Evolutionary conservation across 2,888 invertebrate genomes (phyloP).

Genomic region (Xestoiulus laeticollis): DNA sequence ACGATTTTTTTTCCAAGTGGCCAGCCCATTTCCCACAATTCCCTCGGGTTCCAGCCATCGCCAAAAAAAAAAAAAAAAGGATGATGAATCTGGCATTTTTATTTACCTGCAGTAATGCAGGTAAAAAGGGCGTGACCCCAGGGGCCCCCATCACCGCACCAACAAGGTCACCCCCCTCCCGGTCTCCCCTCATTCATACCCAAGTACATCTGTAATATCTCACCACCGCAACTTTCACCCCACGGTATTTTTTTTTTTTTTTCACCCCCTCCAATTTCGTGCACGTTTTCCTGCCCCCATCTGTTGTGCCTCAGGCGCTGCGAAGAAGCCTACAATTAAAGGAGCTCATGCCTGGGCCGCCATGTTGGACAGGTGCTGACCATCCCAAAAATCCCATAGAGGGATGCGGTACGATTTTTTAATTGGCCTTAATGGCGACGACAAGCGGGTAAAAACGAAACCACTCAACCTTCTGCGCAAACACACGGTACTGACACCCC

Average conservation of each 20-base stretch:
- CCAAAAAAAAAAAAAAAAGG: not conserved
- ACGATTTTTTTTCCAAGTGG: slow-evolving; percentile 5
- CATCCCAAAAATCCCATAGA: slow-evolving; percentile 26
- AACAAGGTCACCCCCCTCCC: slow-evolving; percentile 6
- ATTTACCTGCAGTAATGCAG: slow-evolving; percentile 1
- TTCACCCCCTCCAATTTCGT: not conserved
- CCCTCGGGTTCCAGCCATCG: not conserved
- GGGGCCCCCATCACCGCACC: slow-evolving; percentile 34
- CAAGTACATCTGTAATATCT: slow-evolving; percentile 33
- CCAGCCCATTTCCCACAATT: slow-evolving; percentile 32
- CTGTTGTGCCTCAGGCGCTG: not conserved
- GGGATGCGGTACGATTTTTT: slow-evolving; percentile 26
- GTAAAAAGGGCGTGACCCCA: slow-evolving; percentile 37
- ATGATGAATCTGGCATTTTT: slow-evolving; percentile 34
- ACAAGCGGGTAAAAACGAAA: slow-evolving; percentile 26
- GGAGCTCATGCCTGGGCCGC: slow-evolving; percentile 4
- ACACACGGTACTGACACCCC: not conserved
- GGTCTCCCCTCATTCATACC: slow-evolving; percentile 2
- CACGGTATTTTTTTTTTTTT: not conserved
- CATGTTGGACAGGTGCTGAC: slow-evolving; percentile 26
- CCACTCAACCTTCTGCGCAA: slow-evolving; percentile 26
- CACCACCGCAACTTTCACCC: slow-evolving; percentile 20
- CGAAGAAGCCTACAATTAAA: slow-evolving; percentile 37
- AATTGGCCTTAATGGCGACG: slow-evolving; percentile 26
- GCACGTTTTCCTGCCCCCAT: slow-evolving; percentile 37